Evolutionary conservation across 2,888 invertebrate genomes (phyloP).

Genomic region (Eupelmus urozonus): DNA sequence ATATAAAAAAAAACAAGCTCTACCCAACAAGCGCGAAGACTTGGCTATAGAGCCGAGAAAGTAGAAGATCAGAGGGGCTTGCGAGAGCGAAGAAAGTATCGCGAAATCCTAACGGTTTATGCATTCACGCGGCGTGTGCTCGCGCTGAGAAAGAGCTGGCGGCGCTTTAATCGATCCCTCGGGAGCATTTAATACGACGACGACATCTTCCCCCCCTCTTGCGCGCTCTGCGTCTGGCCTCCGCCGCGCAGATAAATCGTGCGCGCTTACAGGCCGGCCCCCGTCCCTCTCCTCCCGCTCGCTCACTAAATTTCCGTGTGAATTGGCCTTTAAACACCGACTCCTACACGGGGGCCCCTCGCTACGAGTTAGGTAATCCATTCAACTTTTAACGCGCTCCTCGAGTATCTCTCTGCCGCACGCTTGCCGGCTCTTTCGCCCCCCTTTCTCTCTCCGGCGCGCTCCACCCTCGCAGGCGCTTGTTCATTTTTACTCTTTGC

Average conservation of each 20-base stretch:
- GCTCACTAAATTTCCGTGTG: constrained; percentile 47
- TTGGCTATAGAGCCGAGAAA: no score
- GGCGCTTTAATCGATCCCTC: constrained; percentile 41
- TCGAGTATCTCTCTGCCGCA: no score
- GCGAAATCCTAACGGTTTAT: constrained; percentile 4
- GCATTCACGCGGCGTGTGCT: constrained; percentile 14
- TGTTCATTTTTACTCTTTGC: constrained; percentile 32
- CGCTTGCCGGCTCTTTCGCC: no score
- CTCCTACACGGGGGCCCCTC: constrained; percentile 2
- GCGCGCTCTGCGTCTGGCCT: neutral
- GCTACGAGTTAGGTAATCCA: constrained; percentile 50
- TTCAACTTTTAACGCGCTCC: constrained; percentile 52
- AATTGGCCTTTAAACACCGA: constrained; percentile 57
- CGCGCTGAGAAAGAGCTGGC: constrained; percentile 2
- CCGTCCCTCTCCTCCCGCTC: constrained; percentile 2
- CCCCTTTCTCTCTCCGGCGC: neutral
- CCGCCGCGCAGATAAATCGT: constrained; percentile 38
- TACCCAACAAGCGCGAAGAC: no score
- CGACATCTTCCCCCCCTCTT: constrained; percentile 14
- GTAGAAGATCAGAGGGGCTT: neutral
- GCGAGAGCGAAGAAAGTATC: neutral
- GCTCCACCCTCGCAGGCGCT: neutral
- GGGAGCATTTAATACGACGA: constrained; percentile 44
- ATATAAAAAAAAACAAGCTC: no score
- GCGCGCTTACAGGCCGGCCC: constrained; percentile 17